phyloP scores from a whole-genome alignment of 2,113 vertebrate species.

The Strix aluco region DNA sequence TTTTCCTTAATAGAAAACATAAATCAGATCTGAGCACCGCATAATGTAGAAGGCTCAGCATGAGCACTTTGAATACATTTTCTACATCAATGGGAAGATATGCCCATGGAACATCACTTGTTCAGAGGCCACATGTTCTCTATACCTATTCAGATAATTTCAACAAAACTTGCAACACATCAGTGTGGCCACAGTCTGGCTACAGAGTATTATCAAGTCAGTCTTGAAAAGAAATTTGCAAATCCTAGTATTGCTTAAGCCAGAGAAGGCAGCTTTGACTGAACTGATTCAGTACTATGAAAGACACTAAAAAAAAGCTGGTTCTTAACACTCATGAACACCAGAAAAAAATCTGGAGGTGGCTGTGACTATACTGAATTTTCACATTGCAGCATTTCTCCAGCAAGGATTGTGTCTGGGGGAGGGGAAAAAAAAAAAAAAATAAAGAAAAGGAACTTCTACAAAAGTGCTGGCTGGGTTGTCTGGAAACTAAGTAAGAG shows the following conservation, averaged over 20 bases:
- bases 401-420: neutral
- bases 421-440: no score
- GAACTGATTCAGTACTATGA: neutral
- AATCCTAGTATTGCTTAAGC: neutral
- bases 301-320: neutral
- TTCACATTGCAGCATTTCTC: neutral
- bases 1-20: conserved; percentile 53
- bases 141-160: neutral
- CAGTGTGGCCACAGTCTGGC: neutral
- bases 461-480: neutral
- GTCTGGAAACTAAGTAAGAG: neutral
- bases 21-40: neutral
- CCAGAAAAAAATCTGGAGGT: neutral
- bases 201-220: neutral
- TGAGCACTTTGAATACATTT: conserved; percentile 28
- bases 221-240: neutral
- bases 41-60: conserved; percentile 17
- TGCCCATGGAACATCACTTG: neutral
- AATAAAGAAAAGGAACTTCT: neutral
- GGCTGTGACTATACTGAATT: neutral
- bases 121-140: neutral
- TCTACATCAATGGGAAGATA: neutral
- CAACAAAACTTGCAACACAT: neutral
- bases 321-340: neutral
- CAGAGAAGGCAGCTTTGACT: neutral